Percentiles rank a stretch among this genome's conserved stretches.
Evolutionary conservation across 1,140 invertebrate species (phyloP).

Genomic region (Drosophila teissieri): DNA sequence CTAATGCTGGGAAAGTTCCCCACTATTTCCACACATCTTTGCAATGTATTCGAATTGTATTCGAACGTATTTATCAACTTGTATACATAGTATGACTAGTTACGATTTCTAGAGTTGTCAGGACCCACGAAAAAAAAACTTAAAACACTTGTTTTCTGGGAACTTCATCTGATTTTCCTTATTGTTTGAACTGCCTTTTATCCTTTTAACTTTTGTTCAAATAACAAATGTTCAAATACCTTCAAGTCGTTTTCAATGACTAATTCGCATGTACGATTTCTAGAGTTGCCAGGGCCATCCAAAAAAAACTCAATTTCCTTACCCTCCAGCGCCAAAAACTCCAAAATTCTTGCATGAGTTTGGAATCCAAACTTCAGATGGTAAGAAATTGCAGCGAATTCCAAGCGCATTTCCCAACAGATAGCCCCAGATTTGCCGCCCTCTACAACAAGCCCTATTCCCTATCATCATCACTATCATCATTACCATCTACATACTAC

Average conservation of each 20-base stretch:
- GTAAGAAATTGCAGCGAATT: background rate
- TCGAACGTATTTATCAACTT: no score
- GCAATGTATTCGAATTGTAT: background rate
- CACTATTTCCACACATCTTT: background rate
- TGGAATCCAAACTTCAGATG: constrained; percentile 33
- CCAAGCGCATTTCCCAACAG: constrained; percentile 18
- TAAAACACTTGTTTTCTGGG: no score
- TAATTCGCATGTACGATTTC: no score
- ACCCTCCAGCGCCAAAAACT: constrained; percentile 9
- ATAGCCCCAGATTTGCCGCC: background rate
- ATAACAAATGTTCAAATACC: no score
- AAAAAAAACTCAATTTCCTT: background rate
- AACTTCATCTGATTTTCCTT: no score
- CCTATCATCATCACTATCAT: constrained; percentile 23
- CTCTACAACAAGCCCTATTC: constrained; percentile 10
- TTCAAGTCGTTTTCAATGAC: no score
- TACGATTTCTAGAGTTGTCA: no score
- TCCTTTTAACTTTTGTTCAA: no score
- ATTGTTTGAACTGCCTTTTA: no score
- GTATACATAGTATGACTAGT: no score
- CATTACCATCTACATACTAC: constrained; percentile 27
- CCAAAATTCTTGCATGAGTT: constrained; percentile 69
- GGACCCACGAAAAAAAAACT: no score
- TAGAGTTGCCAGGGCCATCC: no score
- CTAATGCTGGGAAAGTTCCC: background rate